Evolutionary conservation across 2,888 invertebrate genomes (phyloP), one percentile per base, ranked within the genome.

Genomic region (Sinhomidia bicolor): DNA sequence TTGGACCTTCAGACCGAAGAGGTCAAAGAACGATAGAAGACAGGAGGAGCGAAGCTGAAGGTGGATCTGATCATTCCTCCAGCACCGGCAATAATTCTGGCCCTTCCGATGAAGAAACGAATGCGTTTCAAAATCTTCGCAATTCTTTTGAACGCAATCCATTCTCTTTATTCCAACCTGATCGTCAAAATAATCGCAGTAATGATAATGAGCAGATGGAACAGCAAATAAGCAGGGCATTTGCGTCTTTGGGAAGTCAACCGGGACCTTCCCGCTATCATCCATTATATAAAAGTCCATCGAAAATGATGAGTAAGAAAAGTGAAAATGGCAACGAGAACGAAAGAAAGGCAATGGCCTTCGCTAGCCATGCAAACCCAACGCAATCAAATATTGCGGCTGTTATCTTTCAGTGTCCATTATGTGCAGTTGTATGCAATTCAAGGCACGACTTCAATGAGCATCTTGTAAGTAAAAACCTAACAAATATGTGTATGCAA

Each of bases 361-460:
- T 65, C n/a, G 36, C 2, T 7, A 7, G 9, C 1, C 3, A 9
- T 26, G 65, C 36, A 36, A 3, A n/a, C n/a, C n/a, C n/a, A n/a
- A n/a, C n/a, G n/a, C n/a, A n/a, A n/a, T n/a, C n/a, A n/a, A n/a
- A n/a, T n/a, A 80, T 85, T 20, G 81, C 89, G 9, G 91, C 90
- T 60, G 78, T 54, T 1, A 91, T 92, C 81, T 92, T 91, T 36
- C 91, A 92, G 57, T 92, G 92, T 36, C 91, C 91, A 26, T 62
- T 92, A 12, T 92, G 92, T 60, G 76, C 91, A 0, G 84, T 91
- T 20, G 88, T 90, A n/a, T 92, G 91, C 82, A 92, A 88, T 65
- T 91, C 91, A 4, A 60, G 92, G 17, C 92, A 92, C 89, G 90
- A 91, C 65, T 92, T 92, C 89, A 92, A 92, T 76, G 92, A 92